phyloP scores from a whole-genome alignment of 2,797 vertebrate species.

The Gymnodraco acuticeps region DNA sequence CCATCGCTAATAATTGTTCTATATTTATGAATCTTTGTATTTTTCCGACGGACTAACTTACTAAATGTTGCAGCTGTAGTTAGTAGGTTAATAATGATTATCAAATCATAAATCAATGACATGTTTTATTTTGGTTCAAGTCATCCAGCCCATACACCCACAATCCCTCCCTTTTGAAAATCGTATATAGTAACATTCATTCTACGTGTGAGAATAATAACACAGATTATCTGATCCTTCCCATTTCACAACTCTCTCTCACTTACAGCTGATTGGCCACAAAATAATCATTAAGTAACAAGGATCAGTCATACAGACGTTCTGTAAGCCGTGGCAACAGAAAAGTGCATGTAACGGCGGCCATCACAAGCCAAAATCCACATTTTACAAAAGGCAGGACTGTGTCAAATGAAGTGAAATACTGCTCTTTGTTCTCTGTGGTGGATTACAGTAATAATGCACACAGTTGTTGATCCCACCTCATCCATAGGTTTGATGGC shows the following conservation, averaged over 20 bases:
- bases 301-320: slow-evolving; percentile 41
- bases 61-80: not conserved
- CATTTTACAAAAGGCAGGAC: slow-evolving; percentile 51
- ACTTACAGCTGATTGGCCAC: slow-evolving; percentile 46
- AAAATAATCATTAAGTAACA: slow-evolving; percentile 62
- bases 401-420: slow-evolving; percentile 29
- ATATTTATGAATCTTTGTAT: not conserved
- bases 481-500: slow-evolving; percentile 42
- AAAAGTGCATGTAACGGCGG: slow-evolving; percentile 50
- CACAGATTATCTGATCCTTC: slow-evolving; percentile 30
- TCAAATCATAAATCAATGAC: slow-evolving; percentile 3
- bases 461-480: slow-evolving; percentile 48
- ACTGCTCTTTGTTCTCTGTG: slow-evolving; percentile 17
- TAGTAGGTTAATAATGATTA: slow-evolving; percentile 2
- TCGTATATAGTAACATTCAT: slow-evolving; percentile 25
- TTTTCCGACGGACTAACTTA: not conserved
- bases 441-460: slow-evolving; percentile 35
- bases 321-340: slow-evolving; percentile 40
- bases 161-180: slow-evolving; percentile 10
- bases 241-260: slow-evolving; percentile 34
- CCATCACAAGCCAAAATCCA: slow-evolving; percentile 54
- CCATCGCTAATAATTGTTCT: not conserved
- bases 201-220: slow-evolving; percentile 19
- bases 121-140: slow-evolving; percentile 59
- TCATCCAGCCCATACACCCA: slow-evolving; percentile 40